Evolutionary conservation across 2,113 vertebrate species (phyloP).

Genomic region (Dasypus novemcinctus): DNA sequence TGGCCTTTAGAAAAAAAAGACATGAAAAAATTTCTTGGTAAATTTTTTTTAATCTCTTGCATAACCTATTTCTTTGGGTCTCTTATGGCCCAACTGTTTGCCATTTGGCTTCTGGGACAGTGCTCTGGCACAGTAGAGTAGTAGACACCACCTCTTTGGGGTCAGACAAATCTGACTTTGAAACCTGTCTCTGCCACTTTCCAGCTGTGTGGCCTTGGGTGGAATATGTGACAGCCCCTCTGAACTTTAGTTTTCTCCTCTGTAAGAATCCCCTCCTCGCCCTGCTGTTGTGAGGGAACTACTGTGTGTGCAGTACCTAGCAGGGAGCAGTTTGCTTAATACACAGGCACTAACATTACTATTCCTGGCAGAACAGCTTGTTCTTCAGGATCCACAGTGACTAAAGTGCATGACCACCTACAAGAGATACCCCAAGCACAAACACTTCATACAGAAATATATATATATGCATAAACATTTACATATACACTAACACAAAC

Average conservation of each 20-base stretch:
- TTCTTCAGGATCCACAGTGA: neutral
- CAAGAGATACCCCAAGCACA: neutral
- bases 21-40: constrained; percentile 55
- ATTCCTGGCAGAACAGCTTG: neutral
- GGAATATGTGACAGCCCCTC: neutral
- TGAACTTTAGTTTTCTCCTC: neutral
- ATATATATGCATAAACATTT: neutral
- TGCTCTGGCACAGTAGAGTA: fast-evolving
- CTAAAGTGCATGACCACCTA: too few relatives aligned
- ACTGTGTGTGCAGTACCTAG: fast-evolving
- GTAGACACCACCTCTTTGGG: neutral
- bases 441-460: neutral
- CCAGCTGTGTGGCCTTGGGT: neutral
- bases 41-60: constrained; percentile 33
- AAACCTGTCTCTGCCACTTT: neutral
- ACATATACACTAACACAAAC: neutral
- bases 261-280: neutral
- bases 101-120: neutral
- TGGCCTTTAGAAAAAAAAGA: constrained; percentile 60
- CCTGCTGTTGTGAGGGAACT: neutral
- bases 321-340: neutral
- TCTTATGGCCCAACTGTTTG: neutral
- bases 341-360: neutral
- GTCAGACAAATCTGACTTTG: neutral
- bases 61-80: neutral